These are phyloP conservation scores for Mustelus asterias DNA, from an alignment of 2,113 vertebrate genomes.

Conservation along the genomic window DNA sequence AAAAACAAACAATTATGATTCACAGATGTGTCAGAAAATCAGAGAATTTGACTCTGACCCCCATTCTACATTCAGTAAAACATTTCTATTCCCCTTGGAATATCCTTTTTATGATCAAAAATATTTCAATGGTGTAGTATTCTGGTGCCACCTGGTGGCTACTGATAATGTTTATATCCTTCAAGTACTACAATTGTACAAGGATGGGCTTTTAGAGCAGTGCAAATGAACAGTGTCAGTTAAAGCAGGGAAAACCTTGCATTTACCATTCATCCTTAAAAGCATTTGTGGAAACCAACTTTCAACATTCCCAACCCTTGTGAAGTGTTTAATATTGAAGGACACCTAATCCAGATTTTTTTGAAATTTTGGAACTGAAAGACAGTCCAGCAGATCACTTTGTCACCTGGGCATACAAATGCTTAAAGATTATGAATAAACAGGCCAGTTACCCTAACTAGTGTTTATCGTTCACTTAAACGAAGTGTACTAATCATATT, in stretches of 20 bases:
- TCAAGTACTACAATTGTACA: background rate
- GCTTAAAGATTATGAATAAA: background rate
- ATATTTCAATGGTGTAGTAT: background rate
- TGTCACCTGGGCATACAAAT: background rate
- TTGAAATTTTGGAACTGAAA: background rate
- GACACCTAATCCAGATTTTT: background rate
- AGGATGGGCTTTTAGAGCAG: background rate
- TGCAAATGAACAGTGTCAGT: background rate
- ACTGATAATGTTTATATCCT: background rate
- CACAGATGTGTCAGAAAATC: background rate
- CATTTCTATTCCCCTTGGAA: background rate
- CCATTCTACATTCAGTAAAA: background rate
- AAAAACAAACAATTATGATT: background rate
- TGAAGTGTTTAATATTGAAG: background rate
- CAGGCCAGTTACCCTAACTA: background rate
- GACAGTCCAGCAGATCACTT: background rate
- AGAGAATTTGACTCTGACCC: background rate
- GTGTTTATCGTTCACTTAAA: background rate
- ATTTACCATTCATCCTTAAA: background rate
- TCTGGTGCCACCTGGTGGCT: constrained; percentile 13
- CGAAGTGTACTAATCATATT: background rate
- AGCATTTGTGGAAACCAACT: background rate
- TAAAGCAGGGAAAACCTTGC: background rate
- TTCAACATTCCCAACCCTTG: background rate
- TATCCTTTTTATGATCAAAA: background rate